Base-by-base conservation (phyloP, 1,140 invertebrate genomes). In the Drosophila leontia region DNA sequence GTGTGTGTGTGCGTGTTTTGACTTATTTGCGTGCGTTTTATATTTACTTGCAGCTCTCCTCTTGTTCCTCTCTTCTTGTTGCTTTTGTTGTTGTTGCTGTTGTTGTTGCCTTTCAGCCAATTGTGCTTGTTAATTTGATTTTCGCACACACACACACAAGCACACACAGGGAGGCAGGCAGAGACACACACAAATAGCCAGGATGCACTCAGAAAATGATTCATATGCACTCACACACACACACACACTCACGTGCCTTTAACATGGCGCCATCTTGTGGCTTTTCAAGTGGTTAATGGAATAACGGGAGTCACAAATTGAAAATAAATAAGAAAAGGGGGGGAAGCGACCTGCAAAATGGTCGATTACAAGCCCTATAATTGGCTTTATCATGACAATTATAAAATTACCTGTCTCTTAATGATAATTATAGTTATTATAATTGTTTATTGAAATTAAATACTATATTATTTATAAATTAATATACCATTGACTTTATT, bases 61-160 rank as follows among this genome's bases (percentile, higher is more conserved):
- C 64, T 57, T 26, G 37, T 58, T 11, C 15, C 15, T 12, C 29
- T n/a, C 29, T 39, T 42, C 11, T 53, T 48, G 35, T 50, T 41
- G 15, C 17, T 26, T 47, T 47, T 71, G 34, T 48, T 71, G 34
- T 13, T 67, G n/a, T 65, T 62, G 23, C 19, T 19, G 19, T 19
- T 19, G 19, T n/a, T 50, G 47, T 42, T 78, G 75, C 82, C 69
- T 84, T 80, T 65, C 72, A 84, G 84, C 84, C 84, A 88, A 88
- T 88, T 88, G 85, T 88, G 80, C 81, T 81, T 88, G 84, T 90
- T 88, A 88, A 88, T 88, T 88, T 88, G 78, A 88, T 88, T 88
- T 88, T 68, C 47, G 50, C 65, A 82, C 75, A 85, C 64, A 62
- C 29, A 67, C 58, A 60, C 44, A 48, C 35, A 39, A 3, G 44